A percentile compares a stretch with the other conserved stretches of the same genome.
phyloP scores from a whole-genome alignment of 2,113 vertebrate species.

The Gymnarchus niloticus region DNA sequence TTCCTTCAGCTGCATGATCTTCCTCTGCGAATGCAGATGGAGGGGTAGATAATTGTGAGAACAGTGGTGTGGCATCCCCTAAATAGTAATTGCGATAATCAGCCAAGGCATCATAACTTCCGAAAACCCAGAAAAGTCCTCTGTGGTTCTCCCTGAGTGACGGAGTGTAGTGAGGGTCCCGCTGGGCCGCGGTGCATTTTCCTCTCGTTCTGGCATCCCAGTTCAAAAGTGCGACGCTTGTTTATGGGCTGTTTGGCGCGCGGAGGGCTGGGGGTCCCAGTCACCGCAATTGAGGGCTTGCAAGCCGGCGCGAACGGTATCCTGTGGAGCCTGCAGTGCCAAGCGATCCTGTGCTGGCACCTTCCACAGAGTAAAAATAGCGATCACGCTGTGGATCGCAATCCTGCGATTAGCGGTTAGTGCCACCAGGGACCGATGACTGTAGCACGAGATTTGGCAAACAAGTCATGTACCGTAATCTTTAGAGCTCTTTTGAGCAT shows the following conservation, averaged over 20 bases:
- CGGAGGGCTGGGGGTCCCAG: not conserved
- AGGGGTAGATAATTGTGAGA: not conserved
- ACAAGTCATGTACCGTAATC: not conserved
- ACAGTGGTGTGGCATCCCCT: not conserved
- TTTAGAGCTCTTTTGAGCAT: not conserved
- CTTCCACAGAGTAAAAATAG: conserved; percentile 3
- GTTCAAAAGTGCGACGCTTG: not conserved
- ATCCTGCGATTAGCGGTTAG: not conserved
- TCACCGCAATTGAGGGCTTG: not conserved
- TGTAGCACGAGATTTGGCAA: not conserved
- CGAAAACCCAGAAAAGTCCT: not conserved
- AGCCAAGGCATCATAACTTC: conserved; percentile 2
- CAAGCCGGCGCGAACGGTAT: not conserved
- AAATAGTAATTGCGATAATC: not conserved
- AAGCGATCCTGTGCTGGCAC: not conserved
- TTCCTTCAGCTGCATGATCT: not conserved
- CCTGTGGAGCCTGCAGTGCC: not conserved
- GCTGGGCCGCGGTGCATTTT: not conserved
- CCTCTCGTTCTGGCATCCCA: not conserved
- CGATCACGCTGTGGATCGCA: not conserved
- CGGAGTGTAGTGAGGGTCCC: not conserved
- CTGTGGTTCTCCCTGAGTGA: not conserved
- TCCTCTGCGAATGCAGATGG: conserved; percentile 1
- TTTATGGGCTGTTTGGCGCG: not conserved
- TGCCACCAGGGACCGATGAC: not conserved